A percentile compares a stretch with the other conserved stretches of the same genome.
Evolutionary conservation across 2,113 vertebrate species (phyloP).

Genomic region (Phainopepla nitens): DNA sequence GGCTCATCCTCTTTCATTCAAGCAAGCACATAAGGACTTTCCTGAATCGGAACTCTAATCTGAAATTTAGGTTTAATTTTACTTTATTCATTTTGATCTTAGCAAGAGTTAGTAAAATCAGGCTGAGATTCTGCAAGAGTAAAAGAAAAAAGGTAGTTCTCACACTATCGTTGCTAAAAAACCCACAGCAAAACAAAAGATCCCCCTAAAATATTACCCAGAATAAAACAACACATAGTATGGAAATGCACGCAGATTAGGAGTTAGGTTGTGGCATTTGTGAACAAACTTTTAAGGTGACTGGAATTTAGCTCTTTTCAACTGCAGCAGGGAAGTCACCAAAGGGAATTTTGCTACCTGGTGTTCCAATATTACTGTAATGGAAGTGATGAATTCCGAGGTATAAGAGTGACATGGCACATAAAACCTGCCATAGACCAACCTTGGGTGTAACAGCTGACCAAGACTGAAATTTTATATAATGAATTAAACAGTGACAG

Average conservation of each 20-base stretch:
- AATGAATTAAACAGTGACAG: background rate
- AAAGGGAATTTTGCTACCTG: background rate
- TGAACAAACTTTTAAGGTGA: background rate
- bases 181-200: fast-evolving
- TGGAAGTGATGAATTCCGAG: background rate
- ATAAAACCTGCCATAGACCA: background rate
- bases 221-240: background rate
- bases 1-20: background rate
- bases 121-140: background rate
- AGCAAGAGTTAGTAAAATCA: background rate
- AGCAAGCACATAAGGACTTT: background rate
- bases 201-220: fast-evolving
- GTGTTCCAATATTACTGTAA: background rate
- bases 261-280: background rate
- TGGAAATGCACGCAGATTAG: background rate
- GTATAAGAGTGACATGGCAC: no score
- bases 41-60: background rate
- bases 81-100: background rate
- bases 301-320: background rate
- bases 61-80: background rate
- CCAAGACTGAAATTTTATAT: background rate
- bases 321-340: background rate
- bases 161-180: background rate
- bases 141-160: background rate
- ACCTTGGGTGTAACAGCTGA: background rate